A percentile compares a stretch with the other conserved stretches of the same genome.
Evolutionary conservation across 1,140 invertebrate species (phyloP).

Genomic region (Pogonus chalceus): DNA sequence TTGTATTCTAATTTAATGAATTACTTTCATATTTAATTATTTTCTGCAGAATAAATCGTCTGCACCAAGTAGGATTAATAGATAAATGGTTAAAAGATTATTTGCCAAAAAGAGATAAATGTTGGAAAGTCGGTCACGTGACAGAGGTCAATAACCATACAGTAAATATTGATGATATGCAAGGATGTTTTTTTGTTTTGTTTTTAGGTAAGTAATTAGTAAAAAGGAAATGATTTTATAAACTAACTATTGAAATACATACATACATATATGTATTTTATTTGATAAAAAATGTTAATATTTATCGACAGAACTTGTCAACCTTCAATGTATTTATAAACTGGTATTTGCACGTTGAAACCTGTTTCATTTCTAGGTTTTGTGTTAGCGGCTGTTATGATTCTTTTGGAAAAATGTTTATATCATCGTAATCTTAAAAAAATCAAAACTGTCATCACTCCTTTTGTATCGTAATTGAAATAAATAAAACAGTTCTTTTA

Average conservation of each 20-base stretch:
- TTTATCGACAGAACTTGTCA: too few species aligned
- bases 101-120: conserved; percentile 69
- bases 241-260: too few species aligned
- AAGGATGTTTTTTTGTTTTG: conserved; percentile 76
- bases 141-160: conserved; percentile 70
- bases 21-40: background rate
- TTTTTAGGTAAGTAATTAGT: conserved; percentile 50
- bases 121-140: conserved; percentile 50
- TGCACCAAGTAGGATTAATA: conserved; percentile 77
- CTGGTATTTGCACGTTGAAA: background rate
- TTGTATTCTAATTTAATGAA: background rate
- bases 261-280: too few species aligned
- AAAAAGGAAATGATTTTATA: background rate
- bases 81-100: conserved; percentile 70
- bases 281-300: too few species aligned
- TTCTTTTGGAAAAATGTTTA: background rate
- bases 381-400: background rate
- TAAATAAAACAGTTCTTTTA: background rate
- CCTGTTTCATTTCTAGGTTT: background rate
- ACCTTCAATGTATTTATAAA: background rate
- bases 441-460: background rate
- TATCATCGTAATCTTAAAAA: background rate
- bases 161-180: conserved; percentile 80
- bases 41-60: conserved; percentile 51
- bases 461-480: background rate